Evolutionary conservation across 2,797 vertebrate genomes (phyloP).

Genomic region (Silurus aristotelis): DNA sequence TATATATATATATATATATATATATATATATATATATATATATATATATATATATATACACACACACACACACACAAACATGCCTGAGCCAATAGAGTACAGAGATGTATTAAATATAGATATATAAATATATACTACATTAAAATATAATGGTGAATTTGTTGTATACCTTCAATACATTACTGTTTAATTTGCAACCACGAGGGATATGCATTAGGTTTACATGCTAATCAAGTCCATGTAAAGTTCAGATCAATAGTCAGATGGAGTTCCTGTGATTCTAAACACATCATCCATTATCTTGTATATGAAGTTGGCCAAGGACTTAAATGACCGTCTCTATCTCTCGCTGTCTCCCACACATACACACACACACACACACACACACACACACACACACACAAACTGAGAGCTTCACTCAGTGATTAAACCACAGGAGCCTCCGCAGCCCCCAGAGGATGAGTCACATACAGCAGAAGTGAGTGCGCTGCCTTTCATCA

Average conservation of each 20-base stretch:
- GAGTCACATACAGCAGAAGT: constrained; percentile 64
- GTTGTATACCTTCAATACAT: background rate
- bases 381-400: constrained; percentile 26
- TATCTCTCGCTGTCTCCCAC: background rate
- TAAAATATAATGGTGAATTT: background rate
- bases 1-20: too few relatives aligned
- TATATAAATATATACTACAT: background rate
- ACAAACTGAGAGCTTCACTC: constrained; percentile 32
- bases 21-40: too few relatives aligned
- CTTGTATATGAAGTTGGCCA: background rate
- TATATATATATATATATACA: too few relatives aligned
- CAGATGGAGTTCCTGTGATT: background rate
- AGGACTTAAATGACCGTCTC: background rate
- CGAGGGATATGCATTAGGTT: background rate
- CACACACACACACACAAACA: background rate
- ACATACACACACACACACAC: constrained; percentile 9
- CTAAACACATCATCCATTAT: background rate
- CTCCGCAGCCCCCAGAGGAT: constrained; percentile 50
- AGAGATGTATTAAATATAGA: too few relatives aligned
- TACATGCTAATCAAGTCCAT: background rate
- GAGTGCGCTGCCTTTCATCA: constrained; percentile 58
- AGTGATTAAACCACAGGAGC: constrained; percentile 61
- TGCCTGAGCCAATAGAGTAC: too few relatives aligned
- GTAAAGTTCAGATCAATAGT: background rate
- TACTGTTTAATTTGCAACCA: background rate